These are phyloP conservation scores for Augiades crinisus DNA, from an alignment of 2,888 invertebrate genomes.

Conservation along the genomic window DNA sequence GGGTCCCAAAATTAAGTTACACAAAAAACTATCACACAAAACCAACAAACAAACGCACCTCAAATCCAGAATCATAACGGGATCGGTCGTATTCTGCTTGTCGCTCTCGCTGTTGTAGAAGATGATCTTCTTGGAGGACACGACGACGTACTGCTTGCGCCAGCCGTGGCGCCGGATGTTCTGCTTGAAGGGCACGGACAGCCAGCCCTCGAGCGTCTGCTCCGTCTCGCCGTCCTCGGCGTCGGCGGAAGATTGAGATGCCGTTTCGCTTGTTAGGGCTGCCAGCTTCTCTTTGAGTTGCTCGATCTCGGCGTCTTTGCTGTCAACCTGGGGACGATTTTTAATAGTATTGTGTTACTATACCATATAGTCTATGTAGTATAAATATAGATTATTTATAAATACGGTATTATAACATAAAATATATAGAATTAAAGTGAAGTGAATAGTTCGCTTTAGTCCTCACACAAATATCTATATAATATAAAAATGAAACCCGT, in stretches of 20 bases:
- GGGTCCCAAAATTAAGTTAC: too few relatives aligned
- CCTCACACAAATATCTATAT: too few relatives aligned
- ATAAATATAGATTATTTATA: too few relatives aligned
- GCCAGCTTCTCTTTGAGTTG: constrained; percentile 93
- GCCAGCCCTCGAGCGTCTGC: constrained; percentile 96
- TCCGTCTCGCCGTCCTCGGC: constrained; percentile 91
- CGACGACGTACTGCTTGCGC: constrained; percentile 98
- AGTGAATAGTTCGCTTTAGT: too few relatives aligned
- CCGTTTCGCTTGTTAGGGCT: constrained; percentile 91
- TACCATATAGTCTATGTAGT: too few relatives aligned
- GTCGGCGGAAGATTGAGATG: constrained; percentile 94
- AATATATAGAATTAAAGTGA: too few relatives aligned
- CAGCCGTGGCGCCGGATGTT: constrained; percentile 97
- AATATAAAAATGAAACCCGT: too few relatives aligned
- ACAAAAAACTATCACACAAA: not conserved
- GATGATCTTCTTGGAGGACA: constrained; percentile 97
- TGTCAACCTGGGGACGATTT: constrained; percentile 84
- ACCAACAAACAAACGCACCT: constrained; percentile 81
- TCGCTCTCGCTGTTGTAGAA: constrained; percentile 98
- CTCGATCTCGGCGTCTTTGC: constrained; percentile 98
- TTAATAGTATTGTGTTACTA: too few relatives aligned
- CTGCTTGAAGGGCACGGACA: constrained; percentile 96
- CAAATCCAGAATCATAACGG: constrained; percentile 96
- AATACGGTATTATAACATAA: too few relatives aligned
- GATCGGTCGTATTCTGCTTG: constrained; percentile 96